phyloP scores from a whole-genome alignment of 2,113 vertebrate species.

The Rousettus leschenaultii region DNA sequence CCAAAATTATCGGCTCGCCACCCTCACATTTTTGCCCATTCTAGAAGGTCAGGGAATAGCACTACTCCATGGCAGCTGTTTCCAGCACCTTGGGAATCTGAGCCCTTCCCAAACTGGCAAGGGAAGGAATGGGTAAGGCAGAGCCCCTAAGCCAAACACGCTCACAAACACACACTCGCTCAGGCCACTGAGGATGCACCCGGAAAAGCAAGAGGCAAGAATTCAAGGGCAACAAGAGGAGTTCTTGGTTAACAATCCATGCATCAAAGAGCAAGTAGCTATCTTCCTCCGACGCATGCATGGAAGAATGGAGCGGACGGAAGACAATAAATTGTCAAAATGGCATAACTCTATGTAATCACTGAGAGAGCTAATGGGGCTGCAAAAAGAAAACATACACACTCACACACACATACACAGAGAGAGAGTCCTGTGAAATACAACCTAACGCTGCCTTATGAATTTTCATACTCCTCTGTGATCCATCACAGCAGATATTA shows the following conservation, averaged over 20 bases:
- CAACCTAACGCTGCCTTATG: conserved; percentile 41
- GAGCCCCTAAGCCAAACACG: not conserved
- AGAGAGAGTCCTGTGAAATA: conserved; percentile 57
- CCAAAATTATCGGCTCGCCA: not conserved
- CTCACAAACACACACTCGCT: not conserved
- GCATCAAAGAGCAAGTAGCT: not conserved
- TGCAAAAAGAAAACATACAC: conserved; percentile 10
- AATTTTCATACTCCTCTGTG: conserved; percentile 63
- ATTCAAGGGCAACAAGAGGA: not conserved
- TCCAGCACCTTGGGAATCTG: not conserved
- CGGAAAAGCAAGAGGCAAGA: not conserved
- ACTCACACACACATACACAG: not conserved
- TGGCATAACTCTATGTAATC: not conserved
- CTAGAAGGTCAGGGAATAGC: not conserved
- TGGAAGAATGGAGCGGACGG: not conserved
- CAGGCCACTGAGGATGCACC: not conserved
- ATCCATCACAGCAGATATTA: conserved; percentile 67
- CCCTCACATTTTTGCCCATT: not conserved
- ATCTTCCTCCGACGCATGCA: not conserved
- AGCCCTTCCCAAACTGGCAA: not conserved
- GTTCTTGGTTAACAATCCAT: not conserved
- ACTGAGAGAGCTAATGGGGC: not conserved
- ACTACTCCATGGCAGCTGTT: not conserved
- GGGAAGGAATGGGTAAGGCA: not conserved
- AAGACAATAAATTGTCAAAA: conserved; percentile 47